Percentiles rank a stretch among this genome's conserved stretches.
phyloP scores from a whole-genome alignment of 2,888 invertebrate species.

The Agrilus cyanescens region DNA sequence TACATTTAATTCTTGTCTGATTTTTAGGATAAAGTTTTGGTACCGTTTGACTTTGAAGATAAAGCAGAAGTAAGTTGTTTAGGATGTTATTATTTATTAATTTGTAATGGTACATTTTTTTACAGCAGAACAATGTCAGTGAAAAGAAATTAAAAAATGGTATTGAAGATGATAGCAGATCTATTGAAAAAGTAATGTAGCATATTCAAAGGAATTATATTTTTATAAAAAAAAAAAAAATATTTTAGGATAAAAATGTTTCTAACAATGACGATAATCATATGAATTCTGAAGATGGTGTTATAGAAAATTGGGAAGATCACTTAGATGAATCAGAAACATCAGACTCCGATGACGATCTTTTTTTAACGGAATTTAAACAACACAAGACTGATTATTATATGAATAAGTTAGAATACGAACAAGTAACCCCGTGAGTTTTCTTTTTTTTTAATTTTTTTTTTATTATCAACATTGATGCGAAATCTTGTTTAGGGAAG shows the following conservation, averaged over 20 bases:
- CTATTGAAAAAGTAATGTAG: too few species aligned
- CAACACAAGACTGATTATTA: constrained; percentile 87
- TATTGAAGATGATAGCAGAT: too few species aligned
- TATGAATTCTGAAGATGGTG: too few species aligned
- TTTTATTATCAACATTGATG: constrained; percentile 29
- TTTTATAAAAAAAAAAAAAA: background rate
- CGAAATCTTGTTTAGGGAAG: constrained; percentile 47
- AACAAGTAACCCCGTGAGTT: constrained; percentile 64
- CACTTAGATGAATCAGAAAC: constrained; percentile 4
- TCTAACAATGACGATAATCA: constrained; percentile 14
- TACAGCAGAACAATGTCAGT: too few species aligned
- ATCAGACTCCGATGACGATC: constrained; percentile 35
- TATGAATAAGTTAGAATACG: constrained; percentile 74
- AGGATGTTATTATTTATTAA: too few species aligned
- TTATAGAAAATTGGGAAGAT: too few species aligned
- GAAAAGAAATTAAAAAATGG: too few species aligned
- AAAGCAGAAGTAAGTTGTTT: too few species aligned
- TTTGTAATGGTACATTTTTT: too few species aligned
- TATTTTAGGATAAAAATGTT: constrained; percentile 17
- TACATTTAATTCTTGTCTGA: constrained; percentile 6
- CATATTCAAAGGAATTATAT: background rate
- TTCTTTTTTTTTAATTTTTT: constrained; percentile 3
- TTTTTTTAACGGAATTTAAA: constrained; percentile 61
- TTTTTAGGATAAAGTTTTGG: constrained; percentile 12
- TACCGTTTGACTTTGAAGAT: too few species aligned